Percentiles rank a stretch among this genome's conserved stretches.
phyloP scores from a whole-genome alignment of 2,888 invertebrate genomes.

The Hypolimnas misippus region DNA sequence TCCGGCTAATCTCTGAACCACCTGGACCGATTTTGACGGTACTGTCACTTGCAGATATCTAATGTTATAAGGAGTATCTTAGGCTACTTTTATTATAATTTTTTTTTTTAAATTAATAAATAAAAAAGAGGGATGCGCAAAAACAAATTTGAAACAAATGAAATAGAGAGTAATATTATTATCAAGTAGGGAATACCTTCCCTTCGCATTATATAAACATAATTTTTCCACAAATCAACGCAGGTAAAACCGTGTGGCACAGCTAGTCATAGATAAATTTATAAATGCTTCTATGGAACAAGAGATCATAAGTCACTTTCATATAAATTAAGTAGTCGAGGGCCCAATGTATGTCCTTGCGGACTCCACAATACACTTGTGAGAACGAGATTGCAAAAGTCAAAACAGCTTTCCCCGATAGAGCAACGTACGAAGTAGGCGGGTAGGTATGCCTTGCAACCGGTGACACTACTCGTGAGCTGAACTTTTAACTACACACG shows the following conservation, averaged over 20 bases:
- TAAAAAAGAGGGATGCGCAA: too few relatives aligned
- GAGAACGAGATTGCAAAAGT: constrained; percentile 44
- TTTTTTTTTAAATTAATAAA: too few relatives aligned
- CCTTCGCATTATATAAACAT: neutral
- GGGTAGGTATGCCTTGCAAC: constrained; percentile 44
- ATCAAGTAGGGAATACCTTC: too few relatives aligned
- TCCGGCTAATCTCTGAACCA: too few relatives aligned
- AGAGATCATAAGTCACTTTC: constrained; percentile 28
- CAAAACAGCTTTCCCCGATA: constrained; percentile 48
- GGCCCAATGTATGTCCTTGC: constrained; percentile 41
- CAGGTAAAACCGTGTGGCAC: too few relatives aligned
- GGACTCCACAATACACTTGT: constrained; percentile 37
- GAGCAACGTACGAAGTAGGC: constrained; percentile 64
- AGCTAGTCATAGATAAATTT: neutral
- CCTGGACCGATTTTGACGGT: too few relatives aligned
- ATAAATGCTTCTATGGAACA: constrained; percentile 13
- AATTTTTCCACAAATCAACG: too few relatives aligned
- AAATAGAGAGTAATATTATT: too few relatives aligned
- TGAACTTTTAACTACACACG: constrained; percentile 15
- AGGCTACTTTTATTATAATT: too few relatives aligned
- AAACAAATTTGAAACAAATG: too few relatives aligned
- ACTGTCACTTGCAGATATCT: too few relatives aligned
- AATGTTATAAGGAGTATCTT: too few relatives aligned
- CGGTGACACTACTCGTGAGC: constrained; percentile 26
- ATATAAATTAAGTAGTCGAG: constrained; percentile 31